Conservation (phyloP, 2,113 vertebrate species). For the Tragelaphus scriptus region DNA sequence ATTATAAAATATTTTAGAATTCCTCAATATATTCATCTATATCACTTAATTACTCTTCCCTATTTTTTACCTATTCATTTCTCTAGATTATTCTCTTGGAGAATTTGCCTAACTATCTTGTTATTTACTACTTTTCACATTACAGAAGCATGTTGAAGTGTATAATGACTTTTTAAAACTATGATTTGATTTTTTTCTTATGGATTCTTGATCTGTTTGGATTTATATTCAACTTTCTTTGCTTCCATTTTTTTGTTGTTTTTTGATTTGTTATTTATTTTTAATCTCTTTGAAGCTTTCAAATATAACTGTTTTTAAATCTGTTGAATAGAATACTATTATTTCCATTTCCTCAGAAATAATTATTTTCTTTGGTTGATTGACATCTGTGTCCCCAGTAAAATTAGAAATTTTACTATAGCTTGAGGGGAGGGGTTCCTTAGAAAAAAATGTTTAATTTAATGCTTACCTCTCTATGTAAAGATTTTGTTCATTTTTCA, state of each 20-base stretch:
- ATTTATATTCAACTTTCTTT: neutral
- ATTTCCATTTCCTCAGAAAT: neutral
- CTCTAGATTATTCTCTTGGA: neutral
- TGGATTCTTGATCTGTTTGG: neutral
- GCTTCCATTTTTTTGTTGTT: neutral
- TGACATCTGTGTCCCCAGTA: neutral
- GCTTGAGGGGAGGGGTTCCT: neutral
- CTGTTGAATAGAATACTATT: neutral
- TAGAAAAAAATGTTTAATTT: neutral
- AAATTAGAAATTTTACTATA: constrained; percentile 4
- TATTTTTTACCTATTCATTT: neutral
- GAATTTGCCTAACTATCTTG: neutral
- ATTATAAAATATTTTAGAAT: neutral
- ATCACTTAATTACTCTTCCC: neutral
- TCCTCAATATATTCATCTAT: neutral
- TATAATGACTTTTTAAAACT: neutral
- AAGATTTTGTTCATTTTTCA: neutral
- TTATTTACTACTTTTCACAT: neutral
- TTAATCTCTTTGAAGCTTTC: neutral
- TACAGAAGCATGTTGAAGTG: neutral
- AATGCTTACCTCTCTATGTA: neutral
- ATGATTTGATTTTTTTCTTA: neutral
- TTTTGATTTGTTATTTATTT: neutral
- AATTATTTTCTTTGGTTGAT: neutral
- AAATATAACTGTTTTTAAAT: neutral